Percentiles rank a stretch among this genome's conserved stretches.
These are phyloP conservation scores for Nettapus auritus DNA, from an alignment of 2,113 vertebrate genomes.

Conservation along the genomic window DNA sequence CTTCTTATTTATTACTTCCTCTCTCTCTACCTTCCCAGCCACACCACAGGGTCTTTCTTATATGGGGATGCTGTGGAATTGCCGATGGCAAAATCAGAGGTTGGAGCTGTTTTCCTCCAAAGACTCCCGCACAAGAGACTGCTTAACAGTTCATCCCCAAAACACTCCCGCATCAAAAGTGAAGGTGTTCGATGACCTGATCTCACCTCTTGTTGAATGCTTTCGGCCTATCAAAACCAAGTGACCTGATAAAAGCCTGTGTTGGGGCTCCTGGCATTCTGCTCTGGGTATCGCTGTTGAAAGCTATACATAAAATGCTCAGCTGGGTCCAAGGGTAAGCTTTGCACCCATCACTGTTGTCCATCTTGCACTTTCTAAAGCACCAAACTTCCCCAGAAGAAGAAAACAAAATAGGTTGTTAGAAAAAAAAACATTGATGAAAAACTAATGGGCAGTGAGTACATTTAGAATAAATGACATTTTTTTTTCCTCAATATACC, in stretches of 20 bases:
- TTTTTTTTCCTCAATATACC: background rate
- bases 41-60: background rate
- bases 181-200: background rate
- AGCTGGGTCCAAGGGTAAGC: accelerated
- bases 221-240: background rate
- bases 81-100: background rate
- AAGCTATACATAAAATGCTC: background rate
- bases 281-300: background rate
- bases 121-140: background rate
- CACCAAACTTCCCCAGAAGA: background rate
- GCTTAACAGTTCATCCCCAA: background rate
- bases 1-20: background rate
- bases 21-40: background rate
- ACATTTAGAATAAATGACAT: background rate
- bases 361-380: background rate
- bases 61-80: background rate
- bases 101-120: background rate
- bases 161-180: background rate
- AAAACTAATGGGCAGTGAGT: background rate
- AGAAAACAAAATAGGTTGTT: background rate
- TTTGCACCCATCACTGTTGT: background rate
- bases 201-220: background rate
- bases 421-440: background rate
- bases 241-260: background rate
- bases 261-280: background rate